Evolutionary conservation across 2,888 invertebrate genomes (phyloP).

Genomic region (Luperina nickerlii): DNA sequence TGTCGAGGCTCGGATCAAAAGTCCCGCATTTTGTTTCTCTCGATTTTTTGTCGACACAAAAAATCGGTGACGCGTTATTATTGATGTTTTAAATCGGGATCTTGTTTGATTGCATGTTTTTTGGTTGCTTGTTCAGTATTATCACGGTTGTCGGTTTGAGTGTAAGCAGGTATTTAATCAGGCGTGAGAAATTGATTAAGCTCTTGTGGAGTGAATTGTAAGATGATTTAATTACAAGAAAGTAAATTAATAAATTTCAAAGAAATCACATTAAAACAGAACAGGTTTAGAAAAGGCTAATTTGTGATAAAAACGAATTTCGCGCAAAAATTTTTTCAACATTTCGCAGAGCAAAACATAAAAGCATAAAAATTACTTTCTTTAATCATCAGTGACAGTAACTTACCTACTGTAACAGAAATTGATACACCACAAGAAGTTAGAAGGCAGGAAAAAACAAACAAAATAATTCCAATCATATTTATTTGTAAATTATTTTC

Average conservation of each 20-base stretch:
- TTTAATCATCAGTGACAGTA: no score
- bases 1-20: conserved; percentile 75
- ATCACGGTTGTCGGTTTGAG: conserved; percentile 54
- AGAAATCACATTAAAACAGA: neutral
- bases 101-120: conserved; percentile 66
- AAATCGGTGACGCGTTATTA: conserved; percentile 73
- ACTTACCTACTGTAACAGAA: neutral
- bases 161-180: conserved; percentile 39
- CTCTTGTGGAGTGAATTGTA: conserved; percentile 16
- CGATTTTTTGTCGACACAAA: conserved; percentile 66
- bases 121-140: conserved; percentile 51
- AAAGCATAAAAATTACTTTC: neutral
- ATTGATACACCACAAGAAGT: neutral
- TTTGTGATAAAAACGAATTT: neutral
- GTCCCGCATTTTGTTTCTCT: conserved; percentile 69
- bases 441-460: neutral
- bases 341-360: neutral
- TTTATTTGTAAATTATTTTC: neutral
- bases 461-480: neutral
- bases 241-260: neutral
- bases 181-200: conserved; percentile 36
- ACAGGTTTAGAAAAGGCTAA: neutral
- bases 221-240: neutral
- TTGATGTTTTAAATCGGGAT: conserved; percentile 74
- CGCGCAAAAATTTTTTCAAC: no score